Evolutionary conservation across 2,888 invertebrate genomes (phyloP), one percentile per base, ranked within the genome.

Genomic region (Subacronicta megacephala): DNA sequence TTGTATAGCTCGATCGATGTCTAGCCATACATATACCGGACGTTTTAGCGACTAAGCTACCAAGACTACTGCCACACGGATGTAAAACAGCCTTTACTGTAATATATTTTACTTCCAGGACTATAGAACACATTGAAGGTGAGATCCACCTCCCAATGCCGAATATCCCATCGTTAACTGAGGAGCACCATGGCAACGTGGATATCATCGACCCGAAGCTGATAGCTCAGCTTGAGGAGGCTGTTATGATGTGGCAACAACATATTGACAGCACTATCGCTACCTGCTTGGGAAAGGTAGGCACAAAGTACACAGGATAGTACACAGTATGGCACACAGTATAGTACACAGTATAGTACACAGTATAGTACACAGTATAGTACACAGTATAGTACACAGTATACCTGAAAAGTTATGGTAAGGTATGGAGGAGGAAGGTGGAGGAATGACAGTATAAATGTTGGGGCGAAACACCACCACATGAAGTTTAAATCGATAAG

Each of bases 61-160:
- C n/a, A n/a, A n/a, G n/a, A n/a, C n/a, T n/a, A n/a, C n/a, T n/a
- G n/a, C n/a, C n/a, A n/a, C n/a, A n/a, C n/a, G n/a, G n/a, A n/a
- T n/a, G n/a, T 29, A 3, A 10, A 7, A 23, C 9, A 23, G 23
- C 9, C 4, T 23, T 9, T 23, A 7, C 6, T 20, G 6, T 12
- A 23, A 23, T 7, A n/a, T 23, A 4, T 23, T 9, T 13, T 9
- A 2, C 13, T 9, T 4, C 26, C 66, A 96, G 97, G 95, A 96
- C 97, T 0, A 95, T 96, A 67, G 96, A 96, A 64, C 97, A 97
- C 79, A 95, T 97, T 7, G 97, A 96, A 82, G 96, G 96, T n/a
- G 97, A 97, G 63, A 95, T 96, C 35, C 95, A 96, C 20, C 85
- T 97, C 17, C 95, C 95, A 0, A 95, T 96, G 89, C 95, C 96